Conservation (phyloP, 2,888 invertebrate genomes). For the Aporophyla lueneburgensis region DNA sequence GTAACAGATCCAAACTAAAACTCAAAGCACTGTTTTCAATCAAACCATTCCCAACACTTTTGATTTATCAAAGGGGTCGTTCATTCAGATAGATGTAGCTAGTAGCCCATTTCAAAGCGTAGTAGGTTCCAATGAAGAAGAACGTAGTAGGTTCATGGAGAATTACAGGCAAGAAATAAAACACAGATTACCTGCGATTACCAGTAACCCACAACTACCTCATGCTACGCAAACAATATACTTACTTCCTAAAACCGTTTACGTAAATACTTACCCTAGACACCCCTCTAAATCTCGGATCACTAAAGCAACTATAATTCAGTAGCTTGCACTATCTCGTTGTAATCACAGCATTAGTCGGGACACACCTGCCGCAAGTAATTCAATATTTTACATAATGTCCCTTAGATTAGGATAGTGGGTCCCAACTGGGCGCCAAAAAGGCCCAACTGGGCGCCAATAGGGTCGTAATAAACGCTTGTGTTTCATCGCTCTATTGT, state of each 20-base stretch:
- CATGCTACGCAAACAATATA: not conserved
- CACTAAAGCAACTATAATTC: not conserved
- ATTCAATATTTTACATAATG: slow-evolving; percentile 34
- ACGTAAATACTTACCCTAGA: not conserved
- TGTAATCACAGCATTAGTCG: slow-evolving; percentile 27
- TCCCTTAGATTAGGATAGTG: not conserved
- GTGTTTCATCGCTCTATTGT: not conserved
- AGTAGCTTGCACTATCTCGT: slow-evolving; percentile 4
- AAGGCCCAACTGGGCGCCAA: not conserved
- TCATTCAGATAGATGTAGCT: no score
- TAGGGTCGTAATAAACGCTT: not conserved
- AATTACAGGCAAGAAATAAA: no score
- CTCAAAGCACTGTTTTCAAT: no score
- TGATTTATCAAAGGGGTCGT: no score
- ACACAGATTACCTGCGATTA: not conserved
- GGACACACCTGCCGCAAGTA: slow-evolving; percentile 26
- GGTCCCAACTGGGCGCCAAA: slow-evolving; percentile 15
- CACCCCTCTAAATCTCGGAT: not conserved
- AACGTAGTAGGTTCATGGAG: no score
- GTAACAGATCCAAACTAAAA: no score
- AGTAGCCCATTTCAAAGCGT: no score
- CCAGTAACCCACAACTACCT: no score
- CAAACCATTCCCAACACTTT: no score
- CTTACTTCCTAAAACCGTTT: not conserved
- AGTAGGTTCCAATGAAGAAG: no score